Percentiles rank a stretch among this genome's conserved stretches.
Conservation (phyloP, 1,140 invertebrate genomes). For the Cydia pomonella region DNA sequence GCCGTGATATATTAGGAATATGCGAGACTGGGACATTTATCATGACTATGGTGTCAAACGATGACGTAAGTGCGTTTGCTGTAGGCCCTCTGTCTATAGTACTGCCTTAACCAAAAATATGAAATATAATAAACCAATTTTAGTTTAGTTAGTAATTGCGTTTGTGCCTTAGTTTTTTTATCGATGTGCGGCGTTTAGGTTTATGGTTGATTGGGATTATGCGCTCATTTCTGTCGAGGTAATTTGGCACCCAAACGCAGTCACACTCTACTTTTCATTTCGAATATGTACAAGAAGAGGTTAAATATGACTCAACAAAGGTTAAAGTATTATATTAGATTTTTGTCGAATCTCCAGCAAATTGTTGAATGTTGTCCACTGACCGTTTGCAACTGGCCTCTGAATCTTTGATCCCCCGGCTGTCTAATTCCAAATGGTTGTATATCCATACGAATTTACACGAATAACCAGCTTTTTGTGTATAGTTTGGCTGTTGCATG, state of each 20-base stretch:
- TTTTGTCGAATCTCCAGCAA: not conserved
- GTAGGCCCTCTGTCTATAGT: not conserved
- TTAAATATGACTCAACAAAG: no score
- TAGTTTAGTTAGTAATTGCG: no score
- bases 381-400: not conserved
- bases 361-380: constrained; percentile 2
- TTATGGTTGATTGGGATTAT: no score
- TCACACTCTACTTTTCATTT: no score
- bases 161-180: no score
- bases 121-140: no score
- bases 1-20: constrained; percentile 26
- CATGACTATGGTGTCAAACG: constrained; percentile 10
- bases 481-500: not conserved
- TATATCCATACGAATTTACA: not conserved
- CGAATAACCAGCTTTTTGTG: not conserved
- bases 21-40: constrained; percentile 18
- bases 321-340: no score
- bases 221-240: no score
- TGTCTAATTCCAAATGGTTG: not conserved
- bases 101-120: not conserved
- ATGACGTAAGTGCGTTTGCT: constrained; percentile 6
- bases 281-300: no score
- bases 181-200: no score
- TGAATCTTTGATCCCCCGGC: not conserved
- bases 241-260: no score